Evolutionary conservation across 2,113 vertebrate species (phyloP), one percentile per base, ranked within the genome.

Genomic region (Callochromis pleurospilus): DNA sequence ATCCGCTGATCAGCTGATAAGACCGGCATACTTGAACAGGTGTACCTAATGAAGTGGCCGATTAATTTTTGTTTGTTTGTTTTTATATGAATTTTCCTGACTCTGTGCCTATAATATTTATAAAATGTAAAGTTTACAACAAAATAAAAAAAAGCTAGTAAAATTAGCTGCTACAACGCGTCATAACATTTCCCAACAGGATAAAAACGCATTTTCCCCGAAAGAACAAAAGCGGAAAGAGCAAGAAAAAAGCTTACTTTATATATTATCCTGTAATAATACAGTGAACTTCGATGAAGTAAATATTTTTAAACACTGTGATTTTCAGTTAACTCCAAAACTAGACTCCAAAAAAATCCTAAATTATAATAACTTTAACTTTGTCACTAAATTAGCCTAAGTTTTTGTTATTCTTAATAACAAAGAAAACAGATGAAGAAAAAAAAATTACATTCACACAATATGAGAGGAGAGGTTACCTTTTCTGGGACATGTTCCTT

Each of bases 401-500:
- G 9, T 29, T 47, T 15, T 7, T 17, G 15, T 17, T 29, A 17
- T 29, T 47, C 14, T 31, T 75, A 75, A 31, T 49, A 75, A 75
- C 1, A 29, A 75, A 49, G 24, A 1, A 75, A 75, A 75, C 15
- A 19, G 9, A 15, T 31, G 70, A 19, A 49, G 60, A 8, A 73
- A 26, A 73, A 26, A 42, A 45, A 5, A 0, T 45, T 0, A 73
- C 2, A 85, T 53, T 26, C 17, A 49, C 5, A 26, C 14, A 45
- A 7, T 5, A 4, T 8, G 5, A 62, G 91, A 65, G 31, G 31
- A 38, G 17, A 68, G 6, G 33, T 68, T 89, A 97, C 96, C 95
- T 96, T 94, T 93, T 73, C 89, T 92, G 51, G 75, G 95, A 90
- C 96, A 96, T 13, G 53, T 62, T 33, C 79, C 91, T 1, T 90